Evolutionary conservation across 2,797 vertebrate species (phyloP), one percentile per base, ranked within the genome.

Genomic region (Epinephelus awoara): DNA sequence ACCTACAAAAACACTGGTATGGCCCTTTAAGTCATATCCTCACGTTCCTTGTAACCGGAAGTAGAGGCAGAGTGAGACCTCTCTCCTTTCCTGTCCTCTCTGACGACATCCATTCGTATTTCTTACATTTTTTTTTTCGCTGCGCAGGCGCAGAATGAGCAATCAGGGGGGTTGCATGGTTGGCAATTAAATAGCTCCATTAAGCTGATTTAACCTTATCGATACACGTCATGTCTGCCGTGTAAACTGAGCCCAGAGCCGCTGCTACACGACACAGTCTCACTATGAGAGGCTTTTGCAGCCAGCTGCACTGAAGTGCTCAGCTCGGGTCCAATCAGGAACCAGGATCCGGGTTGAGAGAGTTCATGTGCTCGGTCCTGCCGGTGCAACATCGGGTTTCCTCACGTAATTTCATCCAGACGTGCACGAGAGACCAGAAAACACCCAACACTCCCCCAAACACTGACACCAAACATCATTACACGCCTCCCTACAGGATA

Each of bases 131-230:
- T 75, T 68, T 77, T 76, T 75, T 63, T 80, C 68, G 62, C 57
- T 44, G 88, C 94, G 94, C 95, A 87, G 0, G 94, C 96, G 95
- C 93, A 91, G 0, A 11, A 46, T n/a, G 27, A 49, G 71, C 92
- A 93, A 94, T 94, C 91, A 92, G 55, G 15, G 80, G 73, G 64
- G 81, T 51, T 65, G 77, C 81, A 77, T 78, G 88, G 85, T 75
- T 77, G 69, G 86, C 89, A 94, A 94, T 94, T 93, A 91, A 92
- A 93, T 61, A 57, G 72, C 19, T 76, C 80, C 82, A 89, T 89
- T 86, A 89, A 70, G 62, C n/a, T 29, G 75, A 72, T 70, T 62
- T 72, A 69, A 69, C 70, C 47, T 50, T 5, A 40, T 67, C 17
- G 56, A 73, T 34, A 13, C 17, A 4, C 23, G 3, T 66, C 62